Evolutionary conservation across 2,113 vertebrate genomes (phyloP).

Genomic region (Lipophrys pholis): DNA sequence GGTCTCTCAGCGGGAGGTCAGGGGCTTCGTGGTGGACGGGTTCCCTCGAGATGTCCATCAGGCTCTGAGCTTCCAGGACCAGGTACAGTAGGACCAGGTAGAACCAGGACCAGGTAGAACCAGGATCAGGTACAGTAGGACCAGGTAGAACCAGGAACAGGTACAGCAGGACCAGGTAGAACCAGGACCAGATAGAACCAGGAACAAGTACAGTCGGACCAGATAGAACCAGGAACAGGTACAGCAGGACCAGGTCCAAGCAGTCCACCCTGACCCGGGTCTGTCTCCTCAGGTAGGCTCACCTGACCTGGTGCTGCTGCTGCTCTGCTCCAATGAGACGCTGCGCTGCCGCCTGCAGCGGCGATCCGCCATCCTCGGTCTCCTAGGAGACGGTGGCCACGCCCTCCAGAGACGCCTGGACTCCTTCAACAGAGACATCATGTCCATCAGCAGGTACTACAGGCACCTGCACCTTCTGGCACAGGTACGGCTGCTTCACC

Average conservation of each 20-base stretch:
- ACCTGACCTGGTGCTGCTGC: constrained; percentile 42
- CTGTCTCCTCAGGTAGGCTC: constrained; percentile 9
- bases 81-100: constrained; percentile 17
- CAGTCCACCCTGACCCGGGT: no score
- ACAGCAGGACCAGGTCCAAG: background rate
- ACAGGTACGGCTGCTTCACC: no score
- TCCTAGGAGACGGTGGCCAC: constrained; percentile 25
- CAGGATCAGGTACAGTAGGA: no score
- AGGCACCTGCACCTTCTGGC: constrained; percentile 27
- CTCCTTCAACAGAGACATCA: constrained; percentile 15
- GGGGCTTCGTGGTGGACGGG: constrained; percentile 24
- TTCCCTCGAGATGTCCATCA: constrained; percentile 44
- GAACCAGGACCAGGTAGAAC: no score
- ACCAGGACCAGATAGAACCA: no score
- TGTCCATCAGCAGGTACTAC: constrained; percentile 41
- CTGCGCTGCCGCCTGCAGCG: constrained; percentile 19
- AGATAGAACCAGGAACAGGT: constrained; percentile 53
- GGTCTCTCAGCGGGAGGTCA: constrained; percentile 9
- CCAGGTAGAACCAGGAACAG: constrained; percentile 49
- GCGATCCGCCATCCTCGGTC: constrained; percentile 16
- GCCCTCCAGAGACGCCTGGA: constrained; percentile 26
- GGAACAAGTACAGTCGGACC: no score
- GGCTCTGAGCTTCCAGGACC: constrained; percentile 50
- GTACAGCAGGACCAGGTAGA: constrained; percentile 4
- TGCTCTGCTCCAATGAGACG: constrained; percentile 46